phyloP scores from a whole-genome alignment of 2,113 vertebrate genomes.

The Python bivittatus region DNA sequence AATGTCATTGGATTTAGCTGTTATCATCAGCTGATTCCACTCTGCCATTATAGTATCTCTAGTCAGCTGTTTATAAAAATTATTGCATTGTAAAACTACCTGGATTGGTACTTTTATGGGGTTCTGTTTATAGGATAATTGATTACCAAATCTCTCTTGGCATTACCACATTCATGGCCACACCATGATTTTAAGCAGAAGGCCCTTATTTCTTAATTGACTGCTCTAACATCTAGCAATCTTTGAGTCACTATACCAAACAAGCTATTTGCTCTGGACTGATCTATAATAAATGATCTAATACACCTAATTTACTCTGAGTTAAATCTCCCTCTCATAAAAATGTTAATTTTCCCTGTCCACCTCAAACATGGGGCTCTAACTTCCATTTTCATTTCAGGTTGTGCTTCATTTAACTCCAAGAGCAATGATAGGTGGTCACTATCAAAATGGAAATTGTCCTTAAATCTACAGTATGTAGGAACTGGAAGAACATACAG shows the following conservation, averaged over 20 bases:
- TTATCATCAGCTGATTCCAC: neutral
- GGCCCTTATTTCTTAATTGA: neutral
- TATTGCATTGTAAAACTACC: neutral
- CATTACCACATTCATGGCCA: neutral
- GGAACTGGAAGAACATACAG: neutral
- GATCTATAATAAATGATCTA: neutral
- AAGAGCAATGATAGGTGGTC: neutral
- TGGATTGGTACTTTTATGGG: neutral
- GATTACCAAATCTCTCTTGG: neutral
- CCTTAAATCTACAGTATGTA: neutral
- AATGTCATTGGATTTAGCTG: neutral
- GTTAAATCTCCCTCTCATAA: neutral
- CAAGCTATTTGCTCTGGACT: neutral
- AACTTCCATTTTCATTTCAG: neutral
- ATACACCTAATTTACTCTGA: neutral
- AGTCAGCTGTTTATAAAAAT: neutral
- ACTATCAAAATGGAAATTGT: neutral
- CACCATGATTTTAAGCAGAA: neutral
- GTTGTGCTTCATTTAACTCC: neutral
- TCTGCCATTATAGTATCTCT: neutral
- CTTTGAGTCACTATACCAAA: neutral
- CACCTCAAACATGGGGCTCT: neutral
- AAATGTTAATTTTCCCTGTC: neutral
- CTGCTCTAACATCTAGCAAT: neutral
- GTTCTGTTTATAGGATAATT: neutral